These are phyloP conservation scores for Panagrolaimus sp. DNA, from an alignment of 1,140 invertebrate genomes.

Conservation along the genomic window DNA sequence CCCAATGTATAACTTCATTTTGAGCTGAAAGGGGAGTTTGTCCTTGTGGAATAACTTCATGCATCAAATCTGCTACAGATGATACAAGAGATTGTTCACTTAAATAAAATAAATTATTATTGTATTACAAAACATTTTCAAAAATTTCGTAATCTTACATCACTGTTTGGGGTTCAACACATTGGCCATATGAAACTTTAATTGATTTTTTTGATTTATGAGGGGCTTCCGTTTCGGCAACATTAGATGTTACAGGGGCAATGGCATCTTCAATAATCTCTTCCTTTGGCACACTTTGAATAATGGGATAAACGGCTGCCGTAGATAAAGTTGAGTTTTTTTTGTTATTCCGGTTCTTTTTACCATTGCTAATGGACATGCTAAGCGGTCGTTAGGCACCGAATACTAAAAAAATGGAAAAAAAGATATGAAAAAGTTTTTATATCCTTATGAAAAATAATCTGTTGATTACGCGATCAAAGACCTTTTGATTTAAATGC, in stretches of 20 bases:
- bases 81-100: conserved; percentile 28
- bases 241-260: background rate
- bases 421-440: no score
- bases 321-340: conserved; percentile 21
- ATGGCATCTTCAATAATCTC: conserved; percentile 2
- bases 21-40: conserved; percentile 21
- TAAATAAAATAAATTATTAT: conserved; percentile 27
- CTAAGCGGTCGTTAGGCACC: background rate
- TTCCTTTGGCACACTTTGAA: conserved; percentile 18
- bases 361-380: conserved; percentile 11
- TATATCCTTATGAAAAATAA: no score
- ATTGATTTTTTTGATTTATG: conserved; percentile 6
- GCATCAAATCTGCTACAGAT: conserved; percentile 51
- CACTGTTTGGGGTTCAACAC: conserved; percentile 30
- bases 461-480: no score
- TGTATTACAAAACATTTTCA: conserved; percentile 15
- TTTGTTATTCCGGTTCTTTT: conserved; percentile 22
- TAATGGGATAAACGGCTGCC: conserved; percentile 25
- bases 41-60: conserved; percentile 48
- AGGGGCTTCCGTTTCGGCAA: conserved; percentile 4
- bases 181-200: conserved; percentile 29
- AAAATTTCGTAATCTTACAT: conserved; percentile 33
- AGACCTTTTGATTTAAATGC: no score
- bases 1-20: conserved; percentile 53
- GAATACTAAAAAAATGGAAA: no score